Evolutionary conservation across 2,113 vertebrate species (phyloP).

Genomic region (Phoenicopterus ruber): DNA sequence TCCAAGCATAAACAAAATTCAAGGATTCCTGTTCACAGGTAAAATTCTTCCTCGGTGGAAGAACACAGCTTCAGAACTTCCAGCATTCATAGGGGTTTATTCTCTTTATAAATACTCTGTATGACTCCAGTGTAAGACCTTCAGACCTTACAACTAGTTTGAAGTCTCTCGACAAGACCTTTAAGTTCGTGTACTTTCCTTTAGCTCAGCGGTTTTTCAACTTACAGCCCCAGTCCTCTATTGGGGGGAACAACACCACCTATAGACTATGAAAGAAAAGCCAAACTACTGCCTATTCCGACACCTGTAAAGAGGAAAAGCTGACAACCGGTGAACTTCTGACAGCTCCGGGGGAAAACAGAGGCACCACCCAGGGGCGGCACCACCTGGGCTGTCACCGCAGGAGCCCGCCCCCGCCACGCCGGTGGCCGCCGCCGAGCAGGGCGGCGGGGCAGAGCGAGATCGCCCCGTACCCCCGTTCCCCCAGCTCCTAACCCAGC

Average conservation of each 20-base stretch:
- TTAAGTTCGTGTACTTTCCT: rapidly evolving
- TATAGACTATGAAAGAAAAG: rapidly evolving
- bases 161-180: background rate
- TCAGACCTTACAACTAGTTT: background rate
- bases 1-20: background rate
- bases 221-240: rapidly evolving
- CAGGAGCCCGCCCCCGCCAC: background rate
- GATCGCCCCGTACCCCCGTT: too few species aligned
- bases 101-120: background rate
- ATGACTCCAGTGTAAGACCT: rapidly evolving
- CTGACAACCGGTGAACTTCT: background rate
- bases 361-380: background rate
- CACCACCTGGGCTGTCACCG: background rate
- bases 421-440: background rate
- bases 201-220: rapidly evolving
- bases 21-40: background rate
- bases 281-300: rapidly evolving
- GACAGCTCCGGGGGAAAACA: background rate
- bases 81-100: background rate
- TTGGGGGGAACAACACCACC: rapidly evolving
- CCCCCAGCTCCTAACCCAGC: background rate
- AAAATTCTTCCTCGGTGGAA: background rate
- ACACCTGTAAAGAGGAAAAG: rapidly evolving
- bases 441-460: too few species aligned
- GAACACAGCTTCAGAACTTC: background rate